Conservation (phyloP, 2,888 invertebrate genomes). For the Anaspis maculata region DNA sequence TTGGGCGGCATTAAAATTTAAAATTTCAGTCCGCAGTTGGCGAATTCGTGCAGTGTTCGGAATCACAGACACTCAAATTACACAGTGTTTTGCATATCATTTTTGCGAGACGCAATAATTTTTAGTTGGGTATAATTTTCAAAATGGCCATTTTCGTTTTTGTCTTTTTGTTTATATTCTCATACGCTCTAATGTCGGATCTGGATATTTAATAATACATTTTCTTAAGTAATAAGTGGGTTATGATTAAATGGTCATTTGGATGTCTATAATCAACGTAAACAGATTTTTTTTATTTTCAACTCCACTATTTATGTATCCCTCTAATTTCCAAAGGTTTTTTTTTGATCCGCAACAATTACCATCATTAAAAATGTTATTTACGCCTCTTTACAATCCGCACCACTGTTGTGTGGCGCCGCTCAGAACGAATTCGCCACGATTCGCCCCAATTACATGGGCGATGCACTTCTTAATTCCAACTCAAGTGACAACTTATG, state of each 20-base stretch:
- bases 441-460: too few species aligned
- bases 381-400: too few species aligned
- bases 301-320: constrained; percentile 5
- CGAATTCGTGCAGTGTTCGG: constrained; percentile 36
- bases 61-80: constrained; percentile 43
- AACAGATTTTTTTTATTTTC: constrained; percentile 17
- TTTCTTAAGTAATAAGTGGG: constrained; percentile 27
- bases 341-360: too few species aligned
- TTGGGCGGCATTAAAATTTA: constrained; percentile 39
- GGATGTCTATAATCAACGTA: constrained; percentile 24
- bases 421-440: too few species aligned
- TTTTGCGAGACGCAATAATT: constrained; percentile 40
- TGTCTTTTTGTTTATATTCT: constrained; percentile 31
- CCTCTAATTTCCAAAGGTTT: not conserved
- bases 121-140: constrained; percentile 39
- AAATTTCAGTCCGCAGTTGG: constrained; percentile 27
- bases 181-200: constrained; percentile 29
- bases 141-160: constrained; percentile 33
- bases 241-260: constrained; percentile 30
- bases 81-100: constrained; percentile 42
- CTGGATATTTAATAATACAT: constrained; percentile 29
- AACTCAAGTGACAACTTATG: too few species aligned
- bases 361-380: too few species aligned
- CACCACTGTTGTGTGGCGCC: too few species aligned
- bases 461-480: too few species aligned